Conservation (phyloP, 2,888 invertebrate species). For the Ellobium chinense region DNA sequence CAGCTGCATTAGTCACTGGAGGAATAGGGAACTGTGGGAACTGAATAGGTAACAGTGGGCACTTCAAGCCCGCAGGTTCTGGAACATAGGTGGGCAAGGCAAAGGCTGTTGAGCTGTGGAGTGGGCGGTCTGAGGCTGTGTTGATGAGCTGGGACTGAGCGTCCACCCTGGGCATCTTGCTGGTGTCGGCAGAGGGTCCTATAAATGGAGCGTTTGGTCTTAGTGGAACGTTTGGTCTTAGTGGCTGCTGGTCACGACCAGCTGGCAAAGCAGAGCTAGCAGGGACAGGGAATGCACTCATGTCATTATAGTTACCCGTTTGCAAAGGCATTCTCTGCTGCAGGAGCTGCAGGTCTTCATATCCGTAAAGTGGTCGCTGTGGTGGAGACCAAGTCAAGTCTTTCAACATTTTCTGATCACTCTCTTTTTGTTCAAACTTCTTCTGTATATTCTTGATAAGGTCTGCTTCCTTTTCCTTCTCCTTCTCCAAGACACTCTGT, state of each 20-base stretch:
- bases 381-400: no score
- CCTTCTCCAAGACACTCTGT: no score
- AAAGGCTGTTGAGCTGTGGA: constrained; percentile 83
- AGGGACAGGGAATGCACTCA: constrained; percentile 60
- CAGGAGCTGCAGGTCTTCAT: constrained; percentile 91
- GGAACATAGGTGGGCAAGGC: constrained; percentile 84
- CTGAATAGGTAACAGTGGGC: constrained; percentile 80
- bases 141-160: constrained; percentile 89
- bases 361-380: constrained; percentile 86
- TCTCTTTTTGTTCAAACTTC: no score
- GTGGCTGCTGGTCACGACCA: constrained; percentile 58
- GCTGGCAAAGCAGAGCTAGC: constrained; percentile 57
- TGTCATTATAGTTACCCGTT: constrained; percentile 61
- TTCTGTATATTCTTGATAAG: no score
- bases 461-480: no score
- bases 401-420: no score
- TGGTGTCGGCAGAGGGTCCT: constrained; percentile 59
- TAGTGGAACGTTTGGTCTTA: constrained; percentile 65
- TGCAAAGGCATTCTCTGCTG: constrained; percentile 88
- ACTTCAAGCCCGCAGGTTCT: constrained; percentile 71
- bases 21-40: constrained; percentile 79
- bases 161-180: constrained; percentile 84
- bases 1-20: constrained; percentile 85
- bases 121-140: constrained; percentile 81
- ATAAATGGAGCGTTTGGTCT: constrained; percentile 23